Evolutionary conservation across 2,113 vertebrate species (phyloP), one percentile per base, ranked within the genome.

Genomic region (Oncorhynchus nerka): DNA sequence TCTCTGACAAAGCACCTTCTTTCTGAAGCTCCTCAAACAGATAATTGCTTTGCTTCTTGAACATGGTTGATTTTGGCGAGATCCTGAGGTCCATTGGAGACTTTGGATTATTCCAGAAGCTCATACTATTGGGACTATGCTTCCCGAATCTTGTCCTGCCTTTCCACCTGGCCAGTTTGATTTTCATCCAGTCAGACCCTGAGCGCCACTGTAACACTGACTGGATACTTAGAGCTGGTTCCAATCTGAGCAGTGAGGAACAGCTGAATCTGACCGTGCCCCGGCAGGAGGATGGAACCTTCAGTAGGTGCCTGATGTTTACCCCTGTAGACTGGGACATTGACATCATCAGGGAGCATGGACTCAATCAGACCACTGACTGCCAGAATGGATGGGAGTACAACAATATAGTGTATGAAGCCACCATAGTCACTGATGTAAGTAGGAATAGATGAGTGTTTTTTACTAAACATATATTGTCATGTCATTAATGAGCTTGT

Each of bases 61-160:
- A n/a, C 70, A 95, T 92, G 95, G 81, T 89, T 0, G 90, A 90
- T 0, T 85, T 95, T 0, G 92, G 93, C 16, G 91, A 95, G 72
- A 89, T 96, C 74, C 83, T 96, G 34, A 84, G 79, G 8, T 85
- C 75, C 16, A 72, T 93, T 0, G 95, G 94, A 0, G 94, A 93
- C 57, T 97, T 96, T 66, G 94, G 96, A 68, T 74, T 75, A 0
- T 96, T 96, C 69, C 96, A 98, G 83, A 86, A 93, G 65, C 6
- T 83, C 65, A 70, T 94, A 45, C 75, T 95, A 68, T 57, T 95
- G 30, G 74, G 93, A 6, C 75, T 94, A 0, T 66, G 87, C 61
- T 5, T 94, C 20, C 92, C 92, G 68, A 30, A 86, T 75, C 4
- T 87, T 86, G 61, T 89, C 72, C 19, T 84, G 13, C 61, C 91